A percentile compares a stretch with the other conserved stretches of the same genome.
phyloP scores from a whole-genome alignment of 2,888 invertebrate genomes.

The Clepsis dumicolana region DNA sequence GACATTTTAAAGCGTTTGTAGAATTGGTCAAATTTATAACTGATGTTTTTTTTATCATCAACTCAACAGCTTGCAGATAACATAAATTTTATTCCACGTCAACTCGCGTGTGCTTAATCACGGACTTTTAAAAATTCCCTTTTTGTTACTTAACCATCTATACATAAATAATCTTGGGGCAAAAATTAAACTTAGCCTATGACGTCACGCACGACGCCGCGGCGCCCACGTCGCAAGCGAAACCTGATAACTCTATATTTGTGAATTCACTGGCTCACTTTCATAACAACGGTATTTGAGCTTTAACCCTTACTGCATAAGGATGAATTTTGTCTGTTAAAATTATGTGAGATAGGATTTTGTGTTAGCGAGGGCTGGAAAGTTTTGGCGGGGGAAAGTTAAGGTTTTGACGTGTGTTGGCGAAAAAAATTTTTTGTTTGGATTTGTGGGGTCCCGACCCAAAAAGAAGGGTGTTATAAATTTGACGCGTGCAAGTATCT shows the following conservation, averaged over 20 bases:
- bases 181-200: slow-evolving; percentile 23
- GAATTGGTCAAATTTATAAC: background rate
- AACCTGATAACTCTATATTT: slow-evolving; percentile 30
- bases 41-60: background rate
- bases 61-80: background rate
- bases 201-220: slow-evolving; percentile 19
- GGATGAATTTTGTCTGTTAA: background rate
- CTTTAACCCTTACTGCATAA: background rate
- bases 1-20: too few relatives aligned
- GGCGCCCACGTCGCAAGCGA: slow-evolving; percentile 24
- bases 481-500: background rate
- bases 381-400: slow-evolving; percentile 3
- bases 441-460: background rate
- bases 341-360: background rate
- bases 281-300: too few relatives aligned
- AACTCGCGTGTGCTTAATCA: slow-evolving; percentile 1
- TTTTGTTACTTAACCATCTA: background rate
- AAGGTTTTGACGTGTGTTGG: background rate
- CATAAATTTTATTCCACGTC: background rate
- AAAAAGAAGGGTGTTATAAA: too few relatives aligned
- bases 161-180: slow-evolving; percentile 1
- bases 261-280: slow-evolving; percentile 9
- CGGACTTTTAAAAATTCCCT: background rate
- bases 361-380: background rate
- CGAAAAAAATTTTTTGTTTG: slow-evolving; percentile 8